Evolutionary conservation across 2,888 invertebrate species (phyloP), one percentile per base, ranked within the genome.

Genomic region (Rhingia campestris): DNA sequence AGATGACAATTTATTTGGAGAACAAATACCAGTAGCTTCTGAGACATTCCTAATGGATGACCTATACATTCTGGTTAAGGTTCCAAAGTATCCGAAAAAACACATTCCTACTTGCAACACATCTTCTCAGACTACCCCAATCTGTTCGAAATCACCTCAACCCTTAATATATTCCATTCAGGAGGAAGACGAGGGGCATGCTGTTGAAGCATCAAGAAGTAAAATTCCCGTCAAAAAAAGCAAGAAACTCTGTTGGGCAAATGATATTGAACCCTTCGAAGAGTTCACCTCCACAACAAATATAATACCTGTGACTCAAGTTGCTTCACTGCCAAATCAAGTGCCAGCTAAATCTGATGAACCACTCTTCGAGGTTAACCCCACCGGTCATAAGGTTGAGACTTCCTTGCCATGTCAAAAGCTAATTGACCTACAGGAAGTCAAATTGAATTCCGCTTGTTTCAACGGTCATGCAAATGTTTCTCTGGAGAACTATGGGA

Each of bases 11-110:
- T 88, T 91, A 59, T 90, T 90, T 56, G 86, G 87, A 4, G 86
- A 86, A 1, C 53, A 79, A 9, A 47, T 59, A 6, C 86, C 88
- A 12, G 59, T 87, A 45, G 87, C 91, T 0, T 89, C 90, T 5
- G 89, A 90, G 81, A 87, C 90, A 45, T 90, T 89, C 61, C 79
- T 89, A 32, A 87, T 90, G 69, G 91, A 91, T 73, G 89, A 91
- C 86, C 88, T 91, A 73, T 90, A 86, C 37, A 91, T 90, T n/a
- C 86, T 91, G 72, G 90, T 91, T 7, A 90, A 91, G 76, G 88
- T 90, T 87, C 89, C 90, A 5, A 80, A 64, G 2, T 54, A 70
- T 22, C 10, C 51, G 0, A 58, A 12, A 6, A 74, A 61, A 0
- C 30, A 59, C 3, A 33, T 59, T 0, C 22, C 3, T 2, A 49